Conservation (phyloP, 2,888 invertebrate genomes). For the Melinaea menophilus region DNA sequence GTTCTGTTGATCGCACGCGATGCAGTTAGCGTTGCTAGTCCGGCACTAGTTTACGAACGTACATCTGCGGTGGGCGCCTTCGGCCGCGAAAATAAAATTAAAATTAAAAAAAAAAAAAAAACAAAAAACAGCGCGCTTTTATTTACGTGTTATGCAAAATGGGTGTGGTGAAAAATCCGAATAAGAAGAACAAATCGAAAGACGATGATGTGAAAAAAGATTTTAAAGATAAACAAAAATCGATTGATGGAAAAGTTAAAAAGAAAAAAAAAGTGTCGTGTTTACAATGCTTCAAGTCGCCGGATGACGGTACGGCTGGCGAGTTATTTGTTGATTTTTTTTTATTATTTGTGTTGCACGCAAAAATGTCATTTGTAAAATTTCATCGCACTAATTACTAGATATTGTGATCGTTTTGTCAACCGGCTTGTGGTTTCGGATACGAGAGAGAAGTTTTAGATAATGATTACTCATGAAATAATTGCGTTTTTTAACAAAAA, state of each 20-base stretch:
- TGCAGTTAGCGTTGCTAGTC: constrained; percentile 74
- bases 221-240: constrained; percentile 59
- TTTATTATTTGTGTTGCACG: constrained; percentile 8
- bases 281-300: constrained; percentile 74
- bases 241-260: constrained; percentile 67
- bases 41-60: constrained; percentile 72
- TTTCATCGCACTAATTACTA: not conserved
- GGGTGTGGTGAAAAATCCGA: constrained; percentile 70
- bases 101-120: constrained; percentile 31
- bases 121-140: constrained; percentile 34
- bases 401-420: not conserved
- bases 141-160: constrained; percentile 47
- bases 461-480: not conserved
- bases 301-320: constrained; percentile 61
- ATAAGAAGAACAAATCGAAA: constrained; percentile 57
- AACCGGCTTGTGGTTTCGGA: not conserved
- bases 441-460: not conserved
- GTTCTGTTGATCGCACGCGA: constrained; percentile 62
- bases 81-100: constrained; percentile 39
- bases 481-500: not conserved
- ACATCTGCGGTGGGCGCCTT: constrained; percentile 56
- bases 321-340: constrained; percentile 13
- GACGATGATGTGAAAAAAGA: constrained; percentile 36
- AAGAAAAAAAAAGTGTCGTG: constrained; percentile 74
- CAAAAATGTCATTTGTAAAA: not conserved